phyloP scores from a whole-genome alignment of 2,113 vertebrate genomes.

The Muntiacus reevesi region DNA sequence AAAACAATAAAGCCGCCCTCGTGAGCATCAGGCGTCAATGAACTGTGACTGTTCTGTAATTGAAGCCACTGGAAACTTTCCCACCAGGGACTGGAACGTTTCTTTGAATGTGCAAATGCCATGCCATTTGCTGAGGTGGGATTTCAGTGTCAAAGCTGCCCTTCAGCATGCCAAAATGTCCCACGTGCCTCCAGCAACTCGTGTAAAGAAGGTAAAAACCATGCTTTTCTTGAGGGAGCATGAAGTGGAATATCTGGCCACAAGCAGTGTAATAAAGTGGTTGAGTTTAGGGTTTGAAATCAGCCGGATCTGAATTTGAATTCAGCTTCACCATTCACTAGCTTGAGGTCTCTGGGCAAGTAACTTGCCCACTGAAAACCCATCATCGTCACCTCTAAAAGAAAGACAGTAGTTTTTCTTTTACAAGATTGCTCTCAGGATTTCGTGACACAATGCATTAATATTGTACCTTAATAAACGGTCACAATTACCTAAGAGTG shows the following conservation, averaged over 20 bases:
- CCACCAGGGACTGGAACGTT: not conserved
- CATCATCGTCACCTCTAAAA: not conserved
- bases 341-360: not conserved
- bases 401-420: not conserved
- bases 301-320: not conserved
- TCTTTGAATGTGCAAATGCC: not conserved
- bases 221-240: not conserved
- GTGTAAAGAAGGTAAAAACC: not conserved
- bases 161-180: not conserved
- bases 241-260: not conserved
- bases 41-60: conserved; percentile 45
- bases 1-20: not conserved
- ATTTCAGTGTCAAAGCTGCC: not conserved
- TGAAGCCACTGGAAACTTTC: conserved; percentile 34
- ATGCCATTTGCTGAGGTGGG: not conserved
- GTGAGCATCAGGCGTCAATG: not conserved
- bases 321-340: not conserved
- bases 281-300: not conserved
- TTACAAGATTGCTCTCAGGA: not conserved
- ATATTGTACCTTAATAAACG: not conserved
- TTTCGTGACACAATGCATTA: not conserved
- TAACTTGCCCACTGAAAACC: not conserved
- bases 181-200: rapidly evolving
- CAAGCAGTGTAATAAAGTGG: not conserved
- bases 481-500: not conserved